Evolutionary conservation across 2,888 invertebrate species (phyloP), one percentile per base, ranked within the genome.

Genomic region (Brachynemurus nebulosus): DNA sequence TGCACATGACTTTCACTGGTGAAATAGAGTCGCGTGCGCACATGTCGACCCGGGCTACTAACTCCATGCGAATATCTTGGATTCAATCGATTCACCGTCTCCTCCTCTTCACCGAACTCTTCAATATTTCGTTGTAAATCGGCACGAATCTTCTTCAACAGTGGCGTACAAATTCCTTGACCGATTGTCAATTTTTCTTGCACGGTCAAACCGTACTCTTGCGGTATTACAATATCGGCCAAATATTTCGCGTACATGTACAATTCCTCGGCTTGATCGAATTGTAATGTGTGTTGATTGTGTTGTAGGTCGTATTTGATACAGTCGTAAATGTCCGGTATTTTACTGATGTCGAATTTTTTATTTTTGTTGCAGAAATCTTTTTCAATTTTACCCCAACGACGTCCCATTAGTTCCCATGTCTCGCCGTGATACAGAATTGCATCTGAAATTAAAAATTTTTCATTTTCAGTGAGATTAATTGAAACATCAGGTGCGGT

Each of bases 1-100:
- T 99, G 98, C 49, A 98, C 92, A 67, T 99, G 98, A 61, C 93
- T 93, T 70, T 98, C 98, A 63, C 95, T 96, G 2, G 98, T 99
- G 66, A 98, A 99, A 69, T 99, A 99, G 34, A 99, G 74, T n/a
- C 98, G 77, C 6, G 97, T 98, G 50, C 97, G 76, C 19, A 98
- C 98, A 69, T 98, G 97, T 35, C 98, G 74, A 37, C 96, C 93
- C 19, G 98, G 98, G 57, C 95, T 93, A 33, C 95, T 91, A 50
- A 98, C 97, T 34, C 97, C 97, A 64, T 93, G 92, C 17, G 93
- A 93, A 68, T 96, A 97, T 74, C 90, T 81, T 3, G 97, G 96
- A 70, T 98, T 96, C 17, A 98, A 69, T 50, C 97, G 74, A 59
- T 97, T 98, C 21, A 93, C 91, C 41, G 86, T 90, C 64, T 97